Evolutionary conservation across 2,113 vertebrate genomes (phyloP), one percentile per base, ranked within the genome.

Genomic region (Ahaetulla prasina): DNA sequence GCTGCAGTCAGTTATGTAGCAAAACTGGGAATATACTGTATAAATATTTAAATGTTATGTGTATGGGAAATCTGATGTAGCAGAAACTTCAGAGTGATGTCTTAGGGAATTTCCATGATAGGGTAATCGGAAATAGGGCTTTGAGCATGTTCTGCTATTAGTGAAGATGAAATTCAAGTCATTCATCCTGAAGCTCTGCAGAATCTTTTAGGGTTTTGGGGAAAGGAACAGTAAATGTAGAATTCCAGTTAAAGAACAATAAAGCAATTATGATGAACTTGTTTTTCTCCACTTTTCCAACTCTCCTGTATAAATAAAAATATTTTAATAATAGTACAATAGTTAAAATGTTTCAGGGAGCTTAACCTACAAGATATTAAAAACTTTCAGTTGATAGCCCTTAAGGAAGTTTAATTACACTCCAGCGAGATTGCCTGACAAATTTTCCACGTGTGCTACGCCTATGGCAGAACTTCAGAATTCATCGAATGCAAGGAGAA

Each of bases 231-330:
- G 8, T 35, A 39, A 53, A 54, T 54, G 87, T 39, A 39, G 18
- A 30, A 88, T 30, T 35, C 52, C 49, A 54, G 35, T 55, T 9
- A 35, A 88, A 35, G 55, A 54, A 88, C n/a, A 88, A 27, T 53
- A 87, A 87, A 87, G 93, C 92, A 94, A 50, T 4, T 89, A 95
- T 91, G 94, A 94, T 92, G 94, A 80, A 80, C 68, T 39, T 60
- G 57, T 94, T 93, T 39, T 92, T 12, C 60, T 87, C 10, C 92
- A 94, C 89, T 39, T 94, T 95, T 94, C 94, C 86, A 14, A 60
- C 22, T 96, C 74, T 89, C 57, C 92, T 94, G 0, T 52, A 93
- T 85, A 94, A 93, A 92, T 84, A 93, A 89, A 20, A 85, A 6
- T 92, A 90, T 25, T 57, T 93, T 92, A 95, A 2, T 3, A 89